Conservation (phyloP, 1,140 invertebrate genomes). For the Lutraria rhynchaena region DNA sequence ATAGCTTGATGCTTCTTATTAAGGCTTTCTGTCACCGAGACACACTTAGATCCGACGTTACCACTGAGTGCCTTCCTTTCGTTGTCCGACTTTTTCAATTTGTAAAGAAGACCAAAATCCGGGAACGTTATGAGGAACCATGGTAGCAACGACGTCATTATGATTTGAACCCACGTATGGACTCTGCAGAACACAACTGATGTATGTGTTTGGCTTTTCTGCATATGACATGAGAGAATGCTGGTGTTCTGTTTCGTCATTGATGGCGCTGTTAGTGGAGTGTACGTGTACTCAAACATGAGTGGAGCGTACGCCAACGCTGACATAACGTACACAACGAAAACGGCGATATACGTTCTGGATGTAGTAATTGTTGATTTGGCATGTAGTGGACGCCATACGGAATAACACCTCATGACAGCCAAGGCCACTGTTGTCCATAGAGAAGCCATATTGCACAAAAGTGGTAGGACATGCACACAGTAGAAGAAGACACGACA, state of each 20-base stretch:
- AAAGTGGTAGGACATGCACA: slow-evolving; percentile 40
- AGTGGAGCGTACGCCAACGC: background rate
- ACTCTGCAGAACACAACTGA: background rate
- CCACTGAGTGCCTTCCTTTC: background rate
- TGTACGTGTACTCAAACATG: slow-evolving; percentile 40
- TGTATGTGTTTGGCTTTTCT: background rate
- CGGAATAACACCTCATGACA: slow-evolving; percentile 37
- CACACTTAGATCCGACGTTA: background rate
- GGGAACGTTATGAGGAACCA: slow-evolving; percentile 46
- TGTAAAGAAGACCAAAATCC: slow-evolving; percentile 28
- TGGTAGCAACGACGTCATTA: slow-evolving; percentile 43
- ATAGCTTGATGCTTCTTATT: background rate
- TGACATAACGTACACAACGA: slow-evolving; percentile 7
- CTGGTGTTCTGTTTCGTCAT: background rate
- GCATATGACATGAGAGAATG: slow-evolving; percentile 28
- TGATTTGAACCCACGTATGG: slow-evolving; percentile 45
- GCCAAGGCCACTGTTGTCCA: slow-evolving; percentile 49
- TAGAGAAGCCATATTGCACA: slow-evolving; percentile 40
- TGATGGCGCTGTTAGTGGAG: slow-evolving; percentile 2
- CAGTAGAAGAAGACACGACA: slow-evolving; percentile 35
- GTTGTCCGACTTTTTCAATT: slow-evolving; percentile 30
- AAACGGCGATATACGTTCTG: slow-evolving; percentile 9
- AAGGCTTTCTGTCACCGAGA: background rate
- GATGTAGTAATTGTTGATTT: slow-evolving; percentile 9
- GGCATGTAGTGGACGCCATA: slow-evolving; percentile 36